A percentile compares a stretch with the other conserved stretches of the same genome.
phyloP scores from a whole-genome alignment of 2,888 invertebrate genomes.

The Unio pictorum region DNA sequence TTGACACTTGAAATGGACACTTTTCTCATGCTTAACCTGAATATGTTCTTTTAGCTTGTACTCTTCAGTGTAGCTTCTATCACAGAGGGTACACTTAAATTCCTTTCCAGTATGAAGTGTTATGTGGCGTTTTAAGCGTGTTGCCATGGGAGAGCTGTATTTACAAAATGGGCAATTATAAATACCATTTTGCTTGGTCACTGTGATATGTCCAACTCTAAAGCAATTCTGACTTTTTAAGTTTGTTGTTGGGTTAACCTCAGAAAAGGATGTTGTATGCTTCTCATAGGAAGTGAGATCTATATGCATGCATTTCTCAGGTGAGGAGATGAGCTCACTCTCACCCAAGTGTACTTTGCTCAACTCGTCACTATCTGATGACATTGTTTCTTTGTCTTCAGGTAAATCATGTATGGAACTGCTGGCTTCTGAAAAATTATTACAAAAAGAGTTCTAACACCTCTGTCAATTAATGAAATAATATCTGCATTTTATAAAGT shows the following conservation, averaged over 20 bases:
- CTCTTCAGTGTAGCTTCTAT: slow-evolving; percentile 26
- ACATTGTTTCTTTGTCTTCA: too few species aligned
- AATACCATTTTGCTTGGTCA: slow-evolving; percentile 12
- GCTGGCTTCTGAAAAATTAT: too few species aligned
- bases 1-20: slow-evolving; percentile 29
- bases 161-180: slow-evolving; percentile 21
- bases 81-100: slow-evolving; percentile 20
- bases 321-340: too few species aligned
- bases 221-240: slow-evolving; percentile 7
- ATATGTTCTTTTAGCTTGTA: slow-evolving; percentile 29
- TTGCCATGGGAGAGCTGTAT: slow-evolving; percentile 13
- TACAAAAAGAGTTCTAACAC: too few species aligned
- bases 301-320: too few species aligned
- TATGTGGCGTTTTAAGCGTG: slow-evolving; percentile 20
- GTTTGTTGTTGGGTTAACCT: background rate
- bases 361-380: too few species aligned
- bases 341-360: too few species aligned
- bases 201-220: slow-evolving; percentile 3
- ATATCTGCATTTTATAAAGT: too few species aligned
- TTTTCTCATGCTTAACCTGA: slow-evolving; percentile 27
- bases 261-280: too few species aligned
- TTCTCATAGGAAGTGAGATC: too few species aligned
- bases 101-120: slow-evolving; percentile 29
- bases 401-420: too few species aligned
- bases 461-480: too few species aligned